Percentiles rank a stretch among this genome's conserved stretches.
Conservation (phyloP, 2,797 vertebrate genomes). For the Eulemur rubriventer region DNA sequence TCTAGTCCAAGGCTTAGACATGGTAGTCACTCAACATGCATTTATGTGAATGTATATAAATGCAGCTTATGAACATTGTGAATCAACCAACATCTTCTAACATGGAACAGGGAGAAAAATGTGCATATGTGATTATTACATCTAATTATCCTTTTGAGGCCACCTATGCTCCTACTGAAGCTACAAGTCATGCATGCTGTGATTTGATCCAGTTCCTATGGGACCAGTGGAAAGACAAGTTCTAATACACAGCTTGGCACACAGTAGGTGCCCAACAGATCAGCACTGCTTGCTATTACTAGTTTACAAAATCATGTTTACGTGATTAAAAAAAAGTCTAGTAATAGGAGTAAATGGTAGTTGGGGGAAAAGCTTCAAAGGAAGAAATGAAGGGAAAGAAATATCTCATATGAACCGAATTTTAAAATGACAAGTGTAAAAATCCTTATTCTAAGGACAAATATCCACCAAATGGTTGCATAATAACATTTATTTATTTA, state of each 20-base stretch:
- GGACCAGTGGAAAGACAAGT: not conserved
- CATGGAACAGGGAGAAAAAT: not conserved
- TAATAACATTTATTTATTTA: not conserved
- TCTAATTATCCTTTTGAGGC: not conserved
- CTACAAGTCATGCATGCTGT: not conserved
- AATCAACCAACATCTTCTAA: not conserved
- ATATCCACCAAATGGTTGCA: not conserved
- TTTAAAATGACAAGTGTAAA: slow-evolving; percentile 32
- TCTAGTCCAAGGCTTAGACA: not conserved
- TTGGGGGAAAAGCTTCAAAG: not conserved
- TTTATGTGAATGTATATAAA: not conserved
- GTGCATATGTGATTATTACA: not conserved
- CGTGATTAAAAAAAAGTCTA: not conserved
- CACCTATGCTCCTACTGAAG: not conserved
- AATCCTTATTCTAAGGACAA: not conserved
- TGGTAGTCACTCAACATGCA: not conserved
- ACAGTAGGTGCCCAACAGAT: not conserved
- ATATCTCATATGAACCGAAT: not conserved
- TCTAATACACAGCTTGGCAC: not conserved
- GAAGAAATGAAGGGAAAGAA: not conserved
- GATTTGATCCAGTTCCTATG: not conserved
- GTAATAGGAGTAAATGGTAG: not conserved
- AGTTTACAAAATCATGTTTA: not conserved
- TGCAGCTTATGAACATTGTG: not conserved
- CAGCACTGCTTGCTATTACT: not conserved